phyloP scores from a whole-genome alignment of 2,113 vertebrate genomes.

The Engraulis encrasicolus region DNA sequence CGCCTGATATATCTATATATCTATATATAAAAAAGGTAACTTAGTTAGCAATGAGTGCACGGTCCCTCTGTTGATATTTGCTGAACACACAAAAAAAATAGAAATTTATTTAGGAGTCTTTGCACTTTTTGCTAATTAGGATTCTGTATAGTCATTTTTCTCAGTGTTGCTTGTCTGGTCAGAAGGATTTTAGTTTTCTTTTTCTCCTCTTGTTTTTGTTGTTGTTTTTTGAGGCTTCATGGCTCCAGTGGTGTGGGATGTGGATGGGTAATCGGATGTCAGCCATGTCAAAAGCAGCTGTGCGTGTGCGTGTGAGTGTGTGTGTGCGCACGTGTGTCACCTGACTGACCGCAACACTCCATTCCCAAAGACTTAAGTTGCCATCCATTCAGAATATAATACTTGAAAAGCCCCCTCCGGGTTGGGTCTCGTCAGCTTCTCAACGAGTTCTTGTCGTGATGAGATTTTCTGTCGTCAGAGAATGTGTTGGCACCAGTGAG shows the following conservation, averaged over 20 bases:
- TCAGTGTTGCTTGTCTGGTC: constrained; percentile 20
- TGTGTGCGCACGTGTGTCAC: no score
- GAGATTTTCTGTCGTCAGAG: constrained; percentile 54
- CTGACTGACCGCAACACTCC: constrained; percentile 60
- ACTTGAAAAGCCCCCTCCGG: constrained; percentile 72
- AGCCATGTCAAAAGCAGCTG: constrained; percentile 18
- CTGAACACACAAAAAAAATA: constrained; percentile 55
- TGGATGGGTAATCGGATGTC: constrained; percentile 1
- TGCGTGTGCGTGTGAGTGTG: no score
- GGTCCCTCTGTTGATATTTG: constrained; percentile 51
- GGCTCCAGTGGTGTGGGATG: background rate
- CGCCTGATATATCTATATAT: constrained; percentile 21
- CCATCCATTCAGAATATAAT: constrained; percentile 68
- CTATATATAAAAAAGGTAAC: constrained; percentile 43
- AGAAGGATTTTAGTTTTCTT: constrained; percentile 6
- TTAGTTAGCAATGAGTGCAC: constrained; percentile 60
- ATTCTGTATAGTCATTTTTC: constrained; percentile 53
- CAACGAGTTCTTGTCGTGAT: constrained; percentile 35
- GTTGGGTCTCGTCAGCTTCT: constrained; percentile 47
- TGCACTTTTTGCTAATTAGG: constrained; percentile 63
- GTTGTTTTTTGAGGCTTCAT: background rate
- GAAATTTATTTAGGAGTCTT: constrained; percentile 52
- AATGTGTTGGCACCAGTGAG: constrained; percentile 66
- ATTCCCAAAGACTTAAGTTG: constrained; percentile 62
- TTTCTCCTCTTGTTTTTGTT: no score